Conservation (phyloP, 2,797 vertebrate genomes). For the Galagoides demidoff region DNA sequence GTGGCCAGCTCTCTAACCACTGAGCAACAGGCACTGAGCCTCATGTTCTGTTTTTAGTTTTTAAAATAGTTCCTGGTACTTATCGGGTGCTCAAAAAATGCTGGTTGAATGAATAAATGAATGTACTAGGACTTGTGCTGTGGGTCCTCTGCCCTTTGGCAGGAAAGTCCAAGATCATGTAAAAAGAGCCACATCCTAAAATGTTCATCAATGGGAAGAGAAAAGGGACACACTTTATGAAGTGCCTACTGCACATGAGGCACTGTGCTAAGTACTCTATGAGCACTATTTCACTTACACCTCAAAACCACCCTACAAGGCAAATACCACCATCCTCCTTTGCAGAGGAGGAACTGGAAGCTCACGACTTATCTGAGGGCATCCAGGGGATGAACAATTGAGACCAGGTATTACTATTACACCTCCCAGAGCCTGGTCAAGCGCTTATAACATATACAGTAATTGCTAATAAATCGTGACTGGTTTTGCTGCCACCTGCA, state of each 20-base stretch:
- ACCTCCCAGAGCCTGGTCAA: no score
- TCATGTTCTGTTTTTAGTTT: neutral
- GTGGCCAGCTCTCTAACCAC: no score
- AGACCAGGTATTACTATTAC: neutral
- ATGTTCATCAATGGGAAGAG: neutral
- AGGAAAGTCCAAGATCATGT: neutral
- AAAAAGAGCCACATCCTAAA: neutral
- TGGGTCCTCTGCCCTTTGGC: neutral
- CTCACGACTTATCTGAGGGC: neutral
- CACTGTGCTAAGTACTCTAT: neutral
- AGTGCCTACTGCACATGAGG: neutral
- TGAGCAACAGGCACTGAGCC: no score
- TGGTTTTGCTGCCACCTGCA: neutral
- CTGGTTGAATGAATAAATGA: neutral
- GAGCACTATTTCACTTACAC: neutral
- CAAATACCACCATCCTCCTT: neutral
- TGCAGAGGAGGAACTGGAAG: neutral
- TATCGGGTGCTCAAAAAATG: neutral
- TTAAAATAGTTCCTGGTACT: neutral
- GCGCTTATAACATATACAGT: neutral
- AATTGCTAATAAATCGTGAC: neutral
- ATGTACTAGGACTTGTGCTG: neutral
- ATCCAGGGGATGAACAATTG: neutral
- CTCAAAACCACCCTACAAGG: neutral
- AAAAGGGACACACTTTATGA: neutral